These are phyloP conservation scores for Andrena dorsata DNA, from an alignment of 2,888 invertebrate species.

Conservation along the genomic window DNA sequence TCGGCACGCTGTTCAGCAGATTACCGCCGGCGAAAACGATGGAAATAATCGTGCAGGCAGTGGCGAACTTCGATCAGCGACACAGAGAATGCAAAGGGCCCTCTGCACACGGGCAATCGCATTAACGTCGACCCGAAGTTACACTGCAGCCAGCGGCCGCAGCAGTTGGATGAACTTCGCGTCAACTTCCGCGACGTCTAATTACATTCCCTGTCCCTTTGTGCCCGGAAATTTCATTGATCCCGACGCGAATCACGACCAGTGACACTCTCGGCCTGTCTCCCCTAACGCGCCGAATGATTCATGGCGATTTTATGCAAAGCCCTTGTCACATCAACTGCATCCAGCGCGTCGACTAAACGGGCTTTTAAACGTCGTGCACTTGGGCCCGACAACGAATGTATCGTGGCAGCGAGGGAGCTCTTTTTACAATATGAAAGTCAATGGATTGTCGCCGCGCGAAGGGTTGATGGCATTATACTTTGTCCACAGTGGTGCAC, in stretches of 20 bases:
- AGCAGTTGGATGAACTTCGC: slow-evolving; percentile 46
- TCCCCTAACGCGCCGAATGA: background rate
- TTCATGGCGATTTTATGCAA: slow-evolving; percentile 2
- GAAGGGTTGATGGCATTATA: too few relatives aligned
- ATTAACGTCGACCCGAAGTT: slow-evolving; percentile 52
- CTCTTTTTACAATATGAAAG: too few relatives aligned
- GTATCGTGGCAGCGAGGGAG: too few relatives aligned
- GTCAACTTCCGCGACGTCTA: slow-evolving; percentile 53
- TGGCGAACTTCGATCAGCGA: slow-evolving; percentile 12
- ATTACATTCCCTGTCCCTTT: slow-evolving; percentile 42
- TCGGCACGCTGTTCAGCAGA: background rate
- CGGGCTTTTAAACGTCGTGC: too few relatives aligned
- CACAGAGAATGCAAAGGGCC: background rate
- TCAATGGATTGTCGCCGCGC: too few relatives aligned
- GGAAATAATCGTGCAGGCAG: background rate
- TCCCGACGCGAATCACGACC: background rate
- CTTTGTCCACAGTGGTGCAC: too few relatives aligned
- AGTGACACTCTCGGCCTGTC: background rate
- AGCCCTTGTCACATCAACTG: background rate
- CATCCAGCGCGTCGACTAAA: too few relatives aligned
- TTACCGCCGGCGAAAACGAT: slow-evolving; percentile 1
- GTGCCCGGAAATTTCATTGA: slow-evolving; percentile 36
- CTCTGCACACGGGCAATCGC: slow-evolving; percentile 23
- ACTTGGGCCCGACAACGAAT: too few relatives aligned
- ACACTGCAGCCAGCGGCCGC: slow-evolving; percentile 18